phyloP scores from a whole-genome alignment of 1,140 invertebrate genomes.

The Drosophila persimilis region DNA sequence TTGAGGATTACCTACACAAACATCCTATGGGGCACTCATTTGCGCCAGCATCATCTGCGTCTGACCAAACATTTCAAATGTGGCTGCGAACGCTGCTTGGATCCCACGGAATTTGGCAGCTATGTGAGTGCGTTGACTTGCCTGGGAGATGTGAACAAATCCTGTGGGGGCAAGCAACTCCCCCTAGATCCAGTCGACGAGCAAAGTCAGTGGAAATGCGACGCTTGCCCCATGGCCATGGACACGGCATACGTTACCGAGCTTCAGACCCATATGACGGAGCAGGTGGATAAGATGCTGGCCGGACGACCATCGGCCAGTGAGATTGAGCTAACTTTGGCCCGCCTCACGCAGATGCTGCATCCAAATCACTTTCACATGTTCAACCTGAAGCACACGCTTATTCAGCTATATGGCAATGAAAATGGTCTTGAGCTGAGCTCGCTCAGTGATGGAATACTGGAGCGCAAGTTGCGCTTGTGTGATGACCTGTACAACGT shows the following conservation, averaged over 20 bases:
- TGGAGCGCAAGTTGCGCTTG: conserved; percentile 87
- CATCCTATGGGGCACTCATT: conserved; percentile 91
- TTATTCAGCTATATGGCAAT: conserved; percentile 90
- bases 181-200: conserved; percentile 87
- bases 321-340: conserved; percentile 86
- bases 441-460: conserved; percentile 84
- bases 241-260: conserved; percentile 84
- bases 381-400: conserved; percentile 90
- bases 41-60: conserved; percentile 89
- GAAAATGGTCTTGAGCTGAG: conserved; percentile 85
- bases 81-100: conserved; percentile 88
- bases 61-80: conserved; percentile 93
- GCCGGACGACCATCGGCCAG: conserved; percentile 85
- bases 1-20: conserved; percentile 93
- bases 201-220: conserved; percentile 90
- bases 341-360: conserved; percentile 87
- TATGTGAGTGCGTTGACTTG: conserved; percentile 90
- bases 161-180: conserved; percentile 86
- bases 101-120: conserved; percentile 91
- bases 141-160: conserved; percentile 84
- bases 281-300: conserved; percentile 88
- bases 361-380: conserved; percentile 93
- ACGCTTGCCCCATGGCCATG: conserved; percentile 86
- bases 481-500: conserved; percentile 87
- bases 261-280: conserved; percentile 87